Conservation (phyloP, 1,140 invertebrate genomes). For the Phymastichus coffea region DNA sequence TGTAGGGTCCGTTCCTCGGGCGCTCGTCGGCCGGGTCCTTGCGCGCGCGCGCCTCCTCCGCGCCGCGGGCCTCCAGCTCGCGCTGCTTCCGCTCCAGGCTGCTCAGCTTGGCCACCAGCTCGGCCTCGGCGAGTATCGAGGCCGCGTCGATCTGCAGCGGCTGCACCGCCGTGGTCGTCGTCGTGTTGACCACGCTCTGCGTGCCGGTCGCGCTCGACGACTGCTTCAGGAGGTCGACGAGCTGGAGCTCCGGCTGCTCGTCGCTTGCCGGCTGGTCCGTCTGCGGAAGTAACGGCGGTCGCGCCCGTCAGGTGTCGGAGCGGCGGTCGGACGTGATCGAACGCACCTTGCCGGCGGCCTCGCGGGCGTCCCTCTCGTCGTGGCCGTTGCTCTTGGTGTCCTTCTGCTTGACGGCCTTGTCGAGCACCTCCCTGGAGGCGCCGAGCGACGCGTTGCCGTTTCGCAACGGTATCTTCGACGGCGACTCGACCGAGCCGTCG, state of each 20-base stretch:
- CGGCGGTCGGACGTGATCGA: too few species aligned
- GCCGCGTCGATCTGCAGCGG: constrained; percentile 46
- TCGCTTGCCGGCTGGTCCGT: not conserved
- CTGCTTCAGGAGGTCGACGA: constrained; percentile 45
- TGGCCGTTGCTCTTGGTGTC: constrained; percentile 21
- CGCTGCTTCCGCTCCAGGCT: constrained; percentile 14
- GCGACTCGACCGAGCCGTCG: constrained; percentile 35
- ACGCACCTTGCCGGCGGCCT: not conserved
- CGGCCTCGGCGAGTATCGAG: constrained; percentile 20
- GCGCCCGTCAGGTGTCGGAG: not conserved
- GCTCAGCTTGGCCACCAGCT: constrained; percentile 10
- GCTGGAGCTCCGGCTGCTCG: not conserved
- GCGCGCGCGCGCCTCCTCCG: not conserved
- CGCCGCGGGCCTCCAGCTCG: not conserved
- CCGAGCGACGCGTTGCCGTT: constrained; percentile 20
- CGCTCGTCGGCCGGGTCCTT: not conserved
- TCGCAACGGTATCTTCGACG: constrained; percentile 45
- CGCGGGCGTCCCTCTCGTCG: constrained; percentile 8
- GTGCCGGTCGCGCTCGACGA: constrained; percentile 44
- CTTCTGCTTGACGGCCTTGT: constrained; percentile 6
- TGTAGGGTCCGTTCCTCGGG: constrained; percentile 9
- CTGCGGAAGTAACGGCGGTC: not conserved
- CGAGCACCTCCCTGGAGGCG: not conserved
- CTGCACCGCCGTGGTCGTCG: constrained; percentile 49
- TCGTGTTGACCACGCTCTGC: constrained; percentile 51